Percentiles rank a stretch among this genome's conserved stretches.
phyloP scores from a whole-genome alignment of 2,113 vertebrate genomes.

The Andinoacara biseriatus region DNA sequence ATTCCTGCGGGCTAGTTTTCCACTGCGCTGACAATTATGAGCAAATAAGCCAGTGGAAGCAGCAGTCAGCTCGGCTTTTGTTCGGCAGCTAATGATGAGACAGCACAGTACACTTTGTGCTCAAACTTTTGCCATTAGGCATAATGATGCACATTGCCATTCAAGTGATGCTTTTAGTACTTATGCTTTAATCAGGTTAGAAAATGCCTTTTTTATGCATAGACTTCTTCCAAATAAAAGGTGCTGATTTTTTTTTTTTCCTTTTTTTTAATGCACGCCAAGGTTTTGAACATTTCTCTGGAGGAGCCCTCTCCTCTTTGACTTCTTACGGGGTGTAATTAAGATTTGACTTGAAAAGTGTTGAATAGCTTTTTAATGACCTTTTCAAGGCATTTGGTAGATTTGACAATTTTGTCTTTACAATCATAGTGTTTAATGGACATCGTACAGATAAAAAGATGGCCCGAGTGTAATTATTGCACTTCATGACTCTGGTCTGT shows the following conservation, averaged over 20 bases:
- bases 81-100: conserved; percentile 50
- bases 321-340: conserved; percentile 11
- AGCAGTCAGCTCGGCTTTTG: conserved; percentile 44
- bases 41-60: conserved; percentile 34
- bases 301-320: conserved; percentile 10
- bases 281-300: not conserved
- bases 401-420: conserved; percentile 19
- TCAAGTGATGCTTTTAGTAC: conserved; percentile 35
- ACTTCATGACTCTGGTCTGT: not conserved
- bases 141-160: conserved; percentile 48
- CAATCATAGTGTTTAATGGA: not conserved
- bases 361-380: conserved; percentile 38
- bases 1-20: conserved; percentile 50
- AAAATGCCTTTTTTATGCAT: conserved; percentile 17
- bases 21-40: conserved; percentile 59
- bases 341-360: conserved; percentile 16
- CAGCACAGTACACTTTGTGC: conserved; percentile 30
- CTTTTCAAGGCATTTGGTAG: conserved; percentile 13
- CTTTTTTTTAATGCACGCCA: not conserved
- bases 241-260: not conserved
- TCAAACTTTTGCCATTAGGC: conserved; percentile 51
- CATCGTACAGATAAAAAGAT: not conserved
- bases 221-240: not conserved
- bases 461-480: not conserved
- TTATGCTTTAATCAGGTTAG: conserved; percentile 28